Conservation (phyloP, 1,140 invertebrate genomes). For the Drosophila tsacasi region DNA sequence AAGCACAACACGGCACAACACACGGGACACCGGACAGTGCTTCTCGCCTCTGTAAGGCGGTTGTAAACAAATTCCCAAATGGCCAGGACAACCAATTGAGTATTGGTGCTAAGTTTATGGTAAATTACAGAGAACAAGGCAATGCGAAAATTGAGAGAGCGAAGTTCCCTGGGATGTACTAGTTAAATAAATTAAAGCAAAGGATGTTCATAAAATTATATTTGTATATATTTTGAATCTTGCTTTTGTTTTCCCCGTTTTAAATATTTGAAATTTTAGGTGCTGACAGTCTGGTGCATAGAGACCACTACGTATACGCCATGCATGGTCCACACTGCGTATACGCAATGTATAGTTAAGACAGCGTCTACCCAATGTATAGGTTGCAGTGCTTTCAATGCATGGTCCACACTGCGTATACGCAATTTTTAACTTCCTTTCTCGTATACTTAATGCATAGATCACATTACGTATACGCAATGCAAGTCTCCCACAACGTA, state of each 20-base stretch:
- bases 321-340: not conserved
- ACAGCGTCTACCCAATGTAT: too few relatives aligned
- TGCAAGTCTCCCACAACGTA: not conserved
- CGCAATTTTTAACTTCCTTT: not conserved
- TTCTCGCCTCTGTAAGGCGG: constrained; percentile 21
- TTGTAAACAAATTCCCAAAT: constrained; percentile 15
- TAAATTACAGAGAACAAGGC: not conserved
- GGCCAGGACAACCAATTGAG: not conserved
- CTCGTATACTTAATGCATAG: not conserved
- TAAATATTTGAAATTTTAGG: not conserved
- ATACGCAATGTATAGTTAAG: not conserved
- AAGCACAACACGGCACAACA: not conserved
- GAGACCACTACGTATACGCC: not conserved
- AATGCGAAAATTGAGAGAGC: not conserved
- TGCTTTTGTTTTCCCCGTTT: not conserved
- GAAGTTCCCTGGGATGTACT: not conserved
- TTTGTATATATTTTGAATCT: not conserved
- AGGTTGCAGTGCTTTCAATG: too few relatives aligned
- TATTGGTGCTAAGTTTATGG: not conserved
- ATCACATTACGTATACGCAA: not conserved
- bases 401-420: too few relatives aligned
- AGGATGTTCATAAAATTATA: not conserved
- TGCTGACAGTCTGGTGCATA: not conserved
- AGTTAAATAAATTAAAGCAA: not conserved
- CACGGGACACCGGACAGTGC: constrained; percentile 11